A percentile compares a stretch with the other conserved stretches of the same genome.
Evolutionary conservation across 2,797 vertebrate genomes (phyloP).

Genomic region (Myotis vivesi): DNA sequence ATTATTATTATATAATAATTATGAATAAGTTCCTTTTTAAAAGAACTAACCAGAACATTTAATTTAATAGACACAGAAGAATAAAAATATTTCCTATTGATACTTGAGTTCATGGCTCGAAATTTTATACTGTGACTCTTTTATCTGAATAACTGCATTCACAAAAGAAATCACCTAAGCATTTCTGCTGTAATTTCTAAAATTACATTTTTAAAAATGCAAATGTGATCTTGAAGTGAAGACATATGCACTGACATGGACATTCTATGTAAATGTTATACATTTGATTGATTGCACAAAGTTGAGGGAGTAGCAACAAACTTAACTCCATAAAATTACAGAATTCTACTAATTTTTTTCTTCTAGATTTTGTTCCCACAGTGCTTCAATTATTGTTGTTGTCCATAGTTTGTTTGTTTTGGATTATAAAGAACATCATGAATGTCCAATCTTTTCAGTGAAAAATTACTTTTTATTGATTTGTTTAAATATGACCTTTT

Average conservation of each 20-base stretch:
- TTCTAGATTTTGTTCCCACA: neutral
- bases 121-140: neutral
- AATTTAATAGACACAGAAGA: neutral
- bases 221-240: neutral
- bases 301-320: neutral
- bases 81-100: neutral
- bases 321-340: neutral
- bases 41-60: neutral
- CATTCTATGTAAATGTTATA: neutral
- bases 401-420: neutral
- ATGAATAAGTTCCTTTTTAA: neutral
- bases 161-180: neutral
- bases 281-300: neutral
- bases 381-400: neutral
- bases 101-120: neutral
- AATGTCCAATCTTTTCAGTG: neutral
- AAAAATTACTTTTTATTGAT: slow-evolving; percentile 48
- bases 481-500: slow-evolving; percentile 41
- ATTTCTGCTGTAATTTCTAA: neutral
- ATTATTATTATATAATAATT: neutral
- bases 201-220: neutral
- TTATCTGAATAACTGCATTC: neutral
- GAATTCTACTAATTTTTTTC: neutral
- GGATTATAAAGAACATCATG: neutral
- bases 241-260: neutral